These are phyloP conservation scores for Biston betularia DNA, from an alignment of 2,888 invertebrate species.

Conservation along the genomic window DNA sequence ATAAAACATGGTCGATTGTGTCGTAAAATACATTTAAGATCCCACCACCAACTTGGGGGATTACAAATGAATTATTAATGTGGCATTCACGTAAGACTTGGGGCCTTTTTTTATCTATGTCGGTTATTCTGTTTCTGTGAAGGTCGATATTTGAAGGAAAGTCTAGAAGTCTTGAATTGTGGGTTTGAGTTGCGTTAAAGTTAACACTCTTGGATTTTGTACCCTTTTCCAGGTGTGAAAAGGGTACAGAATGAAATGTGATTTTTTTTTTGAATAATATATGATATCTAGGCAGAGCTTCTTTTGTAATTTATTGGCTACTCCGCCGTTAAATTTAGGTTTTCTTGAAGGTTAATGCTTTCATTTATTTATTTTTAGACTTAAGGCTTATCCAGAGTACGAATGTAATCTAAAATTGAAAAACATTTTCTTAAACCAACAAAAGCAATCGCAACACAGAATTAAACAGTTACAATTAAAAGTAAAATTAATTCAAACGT, in stretches of 20 bases:
- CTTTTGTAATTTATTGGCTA: background rate
- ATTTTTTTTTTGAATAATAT: background rate
- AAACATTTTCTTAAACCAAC: no score
- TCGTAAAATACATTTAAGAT: conserved; percentile 73
- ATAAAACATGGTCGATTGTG: conserved; percentile 69
- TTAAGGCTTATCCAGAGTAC: no score
- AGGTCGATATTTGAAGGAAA: conserved; percentile 51
- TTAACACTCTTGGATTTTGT: conserved; percentile 16
- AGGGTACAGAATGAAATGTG: background rate
- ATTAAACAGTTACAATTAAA: no score
- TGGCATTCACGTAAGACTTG: conserved; percentile 74
- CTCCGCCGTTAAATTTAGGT: background rate
- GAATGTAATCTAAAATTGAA: no score
- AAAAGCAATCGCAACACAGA: no score
- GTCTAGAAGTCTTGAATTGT: conserved; percentile 47
- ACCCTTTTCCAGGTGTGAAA: background rate
- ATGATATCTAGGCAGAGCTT: background rate
- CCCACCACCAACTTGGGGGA: conserved; percentile 71
- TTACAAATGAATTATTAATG: conserved; percentile 83
- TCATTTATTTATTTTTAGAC: no score
- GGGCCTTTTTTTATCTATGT: conserved; percentile 62
- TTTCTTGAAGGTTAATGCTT: background rate
- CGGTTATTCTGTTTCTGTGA: conserved; percentile 54
- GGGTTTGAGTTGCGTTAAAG: conserved; percentile 43
- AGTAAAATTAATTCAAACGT: no score